Conservation (phyloP, 2,888 invertebrate species). For the Drepanosiphum platanoidis region DNA sequence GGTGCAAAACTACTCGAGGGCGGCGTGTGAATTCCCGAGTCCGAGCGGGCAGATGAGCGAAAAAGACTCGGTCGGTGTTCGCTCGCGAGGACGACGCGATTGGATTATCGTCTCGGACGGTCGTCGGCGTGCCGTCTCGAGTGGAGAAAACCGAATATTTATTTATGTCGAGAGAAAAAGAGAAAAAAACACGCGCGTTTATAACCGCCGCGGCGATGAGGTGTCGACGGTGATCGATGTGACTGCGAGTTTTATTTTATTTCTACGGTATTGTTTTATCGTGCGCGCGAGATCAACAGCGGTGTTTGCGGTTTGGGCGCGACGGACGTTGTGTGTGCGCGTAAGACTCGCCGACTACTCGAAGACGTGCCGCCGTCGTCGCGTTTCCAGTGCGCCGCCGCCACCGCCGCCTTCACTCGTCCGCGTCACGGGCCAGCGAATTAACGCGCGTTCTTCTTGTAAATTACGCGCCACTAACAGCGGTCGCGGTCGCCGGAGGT, state of each 20-base stretch:
- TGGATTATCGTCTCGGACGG: too few relatives aligned
- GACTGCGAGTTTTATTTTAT: too few relatives aligned
- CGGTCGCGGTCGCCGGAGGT: not conserved
- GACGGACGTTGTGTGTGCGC: constrained; percentile 45
- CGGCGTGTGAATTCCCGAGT: not conserved
- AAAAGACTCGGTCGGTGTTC: not conserved
- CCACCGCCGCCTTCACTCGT: not conserved
- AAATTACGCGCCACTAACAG: constrained; percentile 18
- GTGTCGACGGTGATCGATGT: too few relatives aligned
- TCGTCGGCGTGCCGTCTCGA: not conserved
- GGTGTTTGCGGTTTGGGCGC: constrained; percentile 50
- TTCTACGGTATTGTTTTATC: too few relatives aligned
- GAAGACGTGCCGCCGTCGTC: constrained; percentile 32
- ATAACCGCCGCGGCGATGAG: not conserved
- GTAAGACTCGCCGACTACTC: constrained; percentile 31
- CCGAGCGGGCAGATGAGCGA: not conserved
- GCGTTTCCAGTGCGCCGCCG: not conserved
- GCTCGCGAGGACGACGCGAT: not conserved
- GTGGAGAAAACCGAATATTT: not conserved
- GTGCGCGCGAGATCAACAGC: not conserved
- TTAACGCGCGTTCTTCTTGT: constrained; percentile 15
- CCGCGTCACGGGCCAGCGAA: not conserved
- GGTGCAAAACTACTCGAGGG: too few relatives aligned
- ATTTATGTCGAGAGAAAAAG: too few relatives aligned
- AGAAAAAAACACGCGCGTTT: not conserved